Conservation (phyloP, 1,140 invertebrate genomes). For the Atopsyche davidsoni region DNA sequence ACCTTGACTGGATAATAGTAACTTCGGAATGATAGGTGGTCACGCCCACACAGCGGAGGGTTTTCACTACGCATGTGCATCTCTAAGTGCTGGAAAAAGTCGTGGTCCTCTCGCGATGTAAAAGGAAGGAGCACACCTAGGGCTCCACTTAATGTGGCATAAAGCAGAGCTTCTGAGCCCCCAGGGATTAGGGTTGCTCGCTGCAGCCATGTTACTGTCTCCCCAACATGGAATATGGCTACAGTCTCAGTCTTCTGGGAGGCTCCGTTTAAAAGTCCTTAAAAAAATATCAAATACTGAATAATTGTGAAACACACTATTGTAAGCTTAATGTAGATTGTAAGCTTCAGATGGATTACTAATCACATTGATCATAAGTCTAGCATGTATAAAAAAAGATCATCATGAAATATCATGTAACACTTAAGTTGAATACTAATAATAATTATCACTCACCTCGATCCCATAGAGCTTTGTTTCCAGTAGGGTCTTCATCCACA, state of each 20-base stretch:
- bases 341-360: constrained; percentile 13
- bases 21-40: constrained; percentile 95
- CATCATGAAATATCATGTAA: constrained; percentile 23
- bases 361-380: constrained; percentile 48
- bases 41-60: constrained; percentile 90
- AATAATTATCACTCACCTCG: constrained; percentile 52
- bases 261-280: constrained; percentile 85
- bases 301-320: constrained; percentile 4
- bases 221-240: constrained; percentile 92
- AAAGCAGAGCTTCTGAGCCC: constrained; percentile 92
- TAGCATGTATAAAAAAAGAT: constrained; percentile 42
- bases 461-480: constrained; percentile 97
- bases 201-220: constrained; percentile 84
- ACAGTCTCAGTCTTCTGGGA: constrained; percentile 95
- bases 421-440: constrained; percentile 6
- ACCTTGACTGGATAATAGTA: constrained; percentile 98
- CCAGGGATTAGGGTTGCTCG: constrained; percentile 96
- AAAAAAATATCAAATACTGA: constrained; percentile 21
- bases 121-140: constrained; percentile 97
- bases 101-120: constrained; percentile 96
- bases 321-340: neutral
- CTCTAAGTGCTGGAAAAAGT: constrained; percentile 98
- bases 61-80: constrained; percentile 99
- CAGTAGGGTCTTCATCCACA: constrained; percentile 98
- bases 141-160: constrained; percentile 91